phyloP scores from a whole-genome alignment of 2,888 invertebrate species.

The Drosophila mayaguana region DNA sequence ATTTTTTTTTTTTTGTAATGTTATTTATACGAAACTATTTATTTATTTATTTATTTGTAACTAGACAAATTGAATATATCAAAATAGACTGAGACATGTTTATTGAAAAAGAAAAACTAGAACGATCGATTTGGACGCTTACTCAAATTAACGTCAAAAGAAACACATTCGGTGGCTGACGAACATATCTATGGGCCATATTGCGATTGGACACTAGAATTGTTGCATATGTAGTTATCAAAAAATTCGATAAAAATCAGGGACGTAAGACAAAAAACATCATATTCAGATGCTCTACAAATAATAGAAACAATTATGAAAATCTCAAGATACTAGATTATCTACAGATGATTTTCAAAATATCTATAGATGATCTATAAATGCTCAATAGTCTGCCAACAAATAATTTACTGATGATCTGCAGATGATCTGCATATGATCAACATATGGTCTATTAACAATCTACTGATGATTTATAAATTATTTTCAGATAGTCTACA shows the following conservation, averaged over 20 bases:
- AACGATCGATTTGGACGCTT: neutral
- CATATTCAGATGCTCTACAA: neutral
- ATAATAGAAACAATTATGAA: neutral
- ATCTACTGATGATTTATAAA: neutral
- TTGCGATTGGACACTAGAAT: neutral
- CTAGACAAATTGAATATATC: slow-evolving; percentile 75
- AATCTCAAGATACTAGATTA: neutral
- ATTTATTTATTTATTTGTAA: slow-evolving; percentile 78
- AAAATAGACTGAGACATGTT: slow-evolving; percentile 81
- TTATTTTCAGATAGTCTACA: no score
- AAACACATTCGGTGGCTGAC: no score
- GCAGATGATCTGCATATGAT: neutral
- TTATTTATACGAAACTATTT: slow-evolving; percentile 72
- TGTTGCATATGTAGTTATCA: neutral
- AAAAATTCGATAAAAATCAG: no score
- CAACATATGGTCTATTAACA: neutral
- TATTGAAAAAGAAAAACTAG: slow-evolving; percentile 54
- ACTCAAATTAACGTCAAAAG: neutral
- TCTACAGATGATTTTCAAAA: neutral
- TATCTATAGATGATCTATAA: neutral
- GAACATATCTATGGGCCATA: neutral
- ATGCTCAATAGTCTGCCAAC: neutral
- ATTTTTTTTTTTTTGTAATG: slow-evolving; percentile 35
- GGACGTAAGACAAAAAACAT: neutral
- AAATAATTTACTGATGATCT: neutral